These are phyloP conservation scores for Alouatta palliata DNA, from an alignment of 2,113 vertebrate species.

Conservation along the genomic window DNA sequence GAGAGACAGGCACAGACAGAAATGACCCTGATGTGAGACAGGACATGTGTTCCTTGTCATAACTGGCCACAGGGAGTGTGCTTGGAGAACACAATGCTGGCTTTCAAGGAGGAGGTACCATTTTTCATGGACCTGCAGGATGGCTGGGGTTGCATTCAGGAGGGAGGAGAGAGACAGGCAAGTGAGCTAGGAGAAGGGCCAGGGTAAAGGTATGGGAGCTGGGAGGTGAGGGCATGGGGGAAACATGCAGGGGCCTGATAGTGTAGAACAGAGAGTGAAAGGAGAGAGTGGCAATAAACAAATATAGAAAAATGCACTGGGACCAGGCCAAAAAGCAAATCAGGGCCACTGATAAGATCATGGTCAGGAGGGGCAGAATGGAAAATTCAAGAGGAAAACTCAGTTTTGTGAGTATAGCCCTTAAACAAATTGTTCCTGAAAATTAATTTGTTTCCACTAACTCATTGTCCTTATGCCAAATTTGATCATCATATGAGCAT, in stretches of 20 bases:
- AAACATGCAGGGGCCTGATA: background rate
- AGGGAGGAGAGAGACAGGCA: background rate
- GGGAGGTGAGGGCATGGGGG: background rate
- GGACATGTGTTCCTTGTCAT: fast-evolving
- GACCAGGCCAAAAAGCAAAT: background rate
- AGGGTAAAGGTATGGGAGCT: background rate
- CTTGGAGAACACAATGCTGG: fast-evolving
- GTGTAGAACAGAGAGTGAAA: background rate
- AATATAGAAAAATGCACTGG: background rate
- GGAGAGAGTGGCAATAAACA: background rate
- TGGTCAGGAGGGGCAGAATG: background rate
- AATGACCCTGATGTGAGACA: background rate
- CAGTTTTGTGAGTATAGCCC: background rate
- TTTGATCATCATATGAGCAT: background rate
- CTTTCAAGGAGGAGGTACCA: background rate
- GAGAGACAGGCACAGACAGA: background rate
- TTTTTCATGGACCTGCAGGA: background rate
- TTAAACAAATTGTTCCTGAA: background rate
- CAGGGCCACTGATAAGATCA: background rate
- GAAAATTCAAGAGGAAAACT: background rate
- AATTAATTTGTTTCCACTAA: background rate
- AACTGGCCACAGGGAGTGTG: background rate
- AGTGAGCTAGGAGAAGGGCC: background rate
- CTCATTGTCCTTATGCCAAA: background rate
- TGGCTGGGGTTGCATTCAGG: background rate